These are phyloP conservation scores for Tragopan temminckii DNA, from an alignment of 2,797 vertebrate genomes.

Conservation along the genomic window DNA sequence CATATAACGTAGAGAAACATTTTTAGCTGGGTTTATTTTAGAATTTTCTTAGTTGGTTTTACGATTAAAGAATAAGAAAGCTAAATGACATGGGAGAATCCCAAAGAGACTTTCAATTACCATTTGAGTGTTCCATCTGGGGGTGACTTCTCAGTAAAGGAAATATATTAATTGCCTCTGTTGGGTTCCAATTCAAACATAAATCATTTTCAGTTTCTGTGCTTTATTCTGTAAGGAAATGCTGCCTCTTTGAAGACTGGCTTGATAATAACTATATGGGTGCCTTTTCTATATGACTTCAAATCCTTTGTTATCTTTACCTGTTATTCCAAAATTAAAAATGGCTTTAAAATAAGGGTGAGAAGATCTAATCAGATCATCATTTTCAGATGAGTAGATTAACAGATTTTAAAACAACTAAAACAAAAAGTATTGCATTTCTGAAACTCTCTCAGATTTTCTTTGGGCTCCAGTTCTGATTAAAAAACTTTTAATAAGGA, in stretches of 20 bases:
- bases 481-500: neutral
- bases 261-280: neutral
- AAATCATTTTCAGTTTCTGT: neutral
- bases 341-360: neutral
- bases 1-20: neutral
- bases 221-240: conserved; percentile 1
- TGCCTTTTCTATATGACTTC: neutral
- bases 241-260: conserved; percentile 8
- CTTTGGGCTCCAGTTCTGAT: neutral
- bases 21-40: neutral
- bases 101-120: neutral
- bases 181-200: conserved; percentile 8
- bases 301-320: neutral
- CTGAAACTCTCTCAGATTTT: neutral
- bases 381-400: neutral
- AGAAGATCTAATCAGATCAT: neutral
- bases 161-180: conserved; percentile 4
- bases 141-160: neutral
- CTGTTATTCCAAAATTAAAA: conserved; percentile 3
- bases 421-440: neutral
- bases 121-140: neutral
- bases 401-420: neutral
- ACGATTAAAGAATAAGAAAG: neutral
- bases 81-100: neutral
- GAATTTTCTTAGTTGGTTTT: neutral